Percentiles rank a stretch among this genome's conserved stretches.
phyloP scores from a whole-genome alignment of 2,113 vertebrate species.

The Callospermophilus lateralis region DNA sequence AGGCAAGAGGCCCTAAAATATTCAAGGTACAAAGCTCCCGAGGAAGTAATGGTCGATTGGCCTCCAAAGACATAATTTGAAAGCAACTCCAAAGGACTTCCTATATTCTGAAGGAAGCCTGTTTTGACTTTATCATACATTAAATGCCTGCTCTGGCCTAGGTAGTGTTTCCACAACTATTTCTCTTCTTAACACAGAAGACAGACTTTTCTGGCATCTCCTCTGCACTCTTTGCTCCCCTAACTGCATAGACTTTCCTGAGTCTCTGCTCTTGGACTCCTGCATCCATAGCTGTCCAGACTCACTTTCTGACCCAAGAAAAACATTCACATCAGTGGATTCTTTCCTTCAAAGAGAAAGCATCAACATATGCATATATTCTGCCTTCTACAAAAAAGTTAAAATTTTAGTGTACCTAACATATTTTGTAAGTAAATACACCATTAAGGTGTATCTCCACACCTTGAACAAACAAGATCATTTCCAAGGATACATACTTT shows the following conservation, averaged over 20 bases:
- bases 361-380: not conserved
- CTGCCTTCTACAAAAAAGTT: no score
- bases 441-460: no score
- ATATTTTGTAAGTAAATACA: no score
- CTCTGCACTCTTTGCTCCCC: not conserved
- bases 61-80: not conserved
- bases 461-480: no score
- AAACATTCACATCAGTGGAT: not conserved
- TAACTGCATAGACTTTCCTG: no score
- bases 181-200: not conserved
- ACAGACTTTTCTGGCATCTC: not conserved
- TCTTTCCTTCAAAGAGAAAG: not conserved
- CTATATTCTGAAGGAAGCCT: not conserved
- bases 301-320: not conserved
- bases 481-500: no score
- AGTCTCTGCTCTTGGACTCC: not conserved
- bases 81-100: not conserved
- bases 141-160: not conserved
- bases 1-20: not conserved
- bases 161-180: not conserved
- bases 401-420: not conserved
- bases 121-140: not conserved
- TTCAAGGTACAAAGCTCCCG: not conserved
- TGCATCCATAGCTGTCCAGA: not conserved
- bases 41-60: not conserved